Evolutionary conservation across 2,113 vertebrate genomes (phyloP).

Genomic region (Rhineura floridana): DNA sequence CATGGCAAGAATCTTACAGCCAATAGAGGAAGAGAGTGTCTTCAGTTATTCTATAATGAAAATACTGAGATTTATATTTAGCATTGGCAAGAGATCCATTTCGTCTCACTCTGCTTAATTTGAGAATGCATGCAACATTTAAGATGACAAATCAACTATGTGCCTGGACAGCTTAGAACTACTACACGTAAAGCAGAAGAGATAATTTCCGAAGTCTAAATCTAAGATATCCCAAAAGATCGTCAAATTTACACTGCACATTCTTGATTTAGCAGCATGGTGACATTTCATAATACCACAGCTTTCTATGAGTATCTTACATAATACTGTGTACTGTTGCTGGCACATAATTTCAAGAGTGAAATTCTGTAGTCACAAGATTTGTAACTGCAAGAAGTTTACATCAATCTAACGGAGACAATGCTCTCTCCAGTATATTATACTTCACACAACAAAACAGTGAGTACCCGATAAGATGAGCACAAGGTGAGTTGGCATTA

Average conservation of each 20-base stretch:
- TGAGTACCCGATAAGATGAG: background rate
- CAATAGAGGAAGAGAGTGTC: slow-evolving; percentile 1
- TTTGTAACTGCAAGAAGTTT: background rate
- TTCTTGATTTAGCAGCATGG: background rate
- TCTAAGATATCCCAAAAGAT: slow-evolving; percentile 31
- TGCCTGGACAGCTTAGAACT: slow-evolving; percentile 13
- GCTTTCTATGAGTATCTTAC: background rate
- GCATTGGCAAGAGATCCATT: slow-evolving; percentile 28
- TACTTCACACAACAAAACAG: background rate
- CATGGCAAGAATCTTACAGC: background rate
- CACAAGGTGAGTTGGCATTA: background rate
- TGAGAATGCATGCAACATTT: slow-evolving; percentile 22
- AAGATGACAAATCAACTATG: slow-evolving; percentile 40
- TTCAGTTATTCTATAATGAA: slow-evolving; percentile 28
- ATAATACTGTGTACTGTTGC: background rate
- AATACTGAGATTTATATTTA: slow-evolving; percentile 32
- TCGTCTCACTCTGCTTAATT: slow-evolving; percentile 24
- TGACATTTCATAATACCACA: slow-evolving; percentile 2
- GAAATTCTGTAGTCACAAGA: background rate
- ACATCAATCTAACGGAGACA: background rate
- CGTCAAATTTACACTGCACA: background rate
- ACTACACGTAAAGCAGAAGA: background rate
- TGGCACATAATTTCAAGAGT: background rate
- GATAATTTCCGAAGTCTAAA: slow-evolving; percentile 15
- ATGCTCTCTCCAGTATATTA: background rate